phyloP scores from a whole-genome alignment of 2,113 vertebrate genomes.

The Herpetotheres cachinnans region DNA sequence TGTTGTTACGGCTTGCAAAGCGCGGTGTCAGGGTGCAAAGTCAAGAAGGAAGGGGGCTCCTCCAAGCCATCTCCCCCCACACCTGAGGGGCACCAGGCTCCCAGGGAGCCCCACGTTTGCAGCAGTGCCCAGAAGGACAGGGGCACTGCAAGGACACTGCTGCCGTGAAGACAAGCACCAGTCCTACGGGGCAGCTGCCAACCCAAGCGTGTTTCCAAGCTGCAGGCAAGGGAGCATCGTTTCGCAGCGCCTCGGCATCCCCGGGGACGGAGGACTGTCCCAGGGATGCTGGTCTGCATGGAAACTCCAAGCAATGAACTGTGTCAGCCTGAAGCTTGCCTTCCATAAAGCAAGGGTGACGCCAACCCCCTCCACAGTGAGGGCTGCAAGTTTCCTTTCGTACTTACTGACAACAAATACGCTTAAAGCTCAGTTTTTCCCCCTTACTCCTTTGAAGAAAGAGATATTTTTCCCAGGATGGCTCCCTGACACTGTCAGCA shows the following conservation, averaged over 20 bases:
- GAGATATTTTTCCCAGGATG: neutral
- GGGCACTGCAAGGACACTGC: neutral
- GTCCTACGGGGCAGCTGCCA: neutral
- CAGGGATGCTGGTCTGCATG: neutral
- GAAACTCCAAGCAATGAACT: neutral
- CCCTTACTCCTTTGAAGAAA: neutral
- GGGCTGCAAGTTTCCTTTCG: neutral
- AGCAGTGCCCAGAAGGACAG: neutral
- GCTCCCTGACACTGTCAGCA: neutral
- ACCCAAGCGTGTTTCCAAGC: neutral
- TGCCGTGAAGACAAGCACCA: neutral
- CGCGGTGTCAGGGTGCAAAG: neutral
- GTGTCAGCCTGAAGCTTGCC: neutral
- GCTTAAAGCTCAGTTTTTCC: neutral
- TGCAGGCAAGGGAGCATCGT: neutral
- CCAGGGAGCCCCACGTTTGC: rapidly evolving
- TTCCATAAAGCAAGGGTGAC: neutral
- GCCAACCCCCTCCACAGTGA: neutral
- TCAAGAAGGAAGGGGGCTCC: neutral
- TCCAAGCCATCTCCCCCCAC: neutral
- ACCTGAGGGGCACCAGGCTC: neutral
- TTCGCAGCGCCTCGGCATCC: neutral
- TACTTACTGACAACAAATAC: neutral
- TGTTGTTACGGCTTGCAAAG: neutral
- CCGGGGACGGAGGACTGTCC: neutral